Evolutionary conservation across 2,888 invertebrate genomes (phyloP).

Genomic region (Chloroclystis v-ata): DNA sequence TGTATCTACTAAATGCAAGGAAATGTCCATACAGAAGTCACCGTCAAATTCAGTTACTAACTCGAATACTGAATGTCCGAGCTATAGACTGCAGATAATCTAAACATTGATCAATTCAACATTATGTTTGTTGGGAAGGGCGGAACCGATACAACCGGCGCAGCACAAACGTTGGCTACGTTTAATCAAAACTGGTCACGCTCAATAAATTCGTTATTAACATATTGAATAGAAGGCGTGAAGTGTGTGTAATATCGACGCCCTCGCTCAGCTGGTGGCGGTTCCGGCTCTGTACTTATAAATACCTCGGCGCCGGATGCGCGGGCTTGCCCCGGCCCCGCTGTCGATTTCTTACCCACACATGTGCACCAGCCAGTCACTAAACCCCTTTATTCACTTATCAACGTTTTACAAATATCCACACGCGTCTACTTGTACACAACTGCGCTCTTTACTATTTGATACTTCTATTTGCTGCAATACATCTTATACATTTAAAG

Average conservation of each 20-base stretch:
- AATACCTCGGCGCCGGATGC: conserved; percentile 71
- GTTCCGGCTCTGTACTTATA: conserved; percentile 68
- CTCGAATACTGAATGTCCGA: conserved; percentile 1
- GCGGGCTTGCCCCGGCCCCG: conserved; percentile 37
- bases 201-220: conserved; percentile 39
- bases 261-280: conserved; percentile 50
- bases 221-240: conserved; percentile 41
- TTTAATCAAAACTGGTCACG: conserved; percentile 34
- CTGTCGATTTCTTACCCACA: conserved; percentile 36
- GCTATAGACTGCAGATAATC: conserved; percentile 14
- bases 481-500: no score
- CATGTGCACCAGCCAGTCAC: conserved; percentile 39
- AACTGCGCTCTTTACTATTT: conserved; percentile 18
- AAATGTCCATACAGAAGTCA: conserved; percentile 2
- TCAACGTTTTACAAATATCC: conserved; percentile 51
- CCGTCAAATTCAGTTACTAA: not conserved
- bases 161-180: conserved; percentile 23
- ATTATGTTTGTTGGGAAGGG: conserved; percentile 26
- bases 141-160: conserved; percentile 26
- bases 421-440: conserved; percentile 31
- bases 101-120: conserved; percentile 23
- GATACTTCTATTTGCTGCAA: no score
- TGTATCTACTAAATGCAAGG: conserved; percentile 4
- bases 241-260: conserved; percentile 41
- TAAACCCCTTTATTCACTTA: conserved; percentile 55